Evolutionary conservation across 1,140 invertebrate genomes (phyloP).

Genomic region (Doryteuthis pealeii): DNA sequence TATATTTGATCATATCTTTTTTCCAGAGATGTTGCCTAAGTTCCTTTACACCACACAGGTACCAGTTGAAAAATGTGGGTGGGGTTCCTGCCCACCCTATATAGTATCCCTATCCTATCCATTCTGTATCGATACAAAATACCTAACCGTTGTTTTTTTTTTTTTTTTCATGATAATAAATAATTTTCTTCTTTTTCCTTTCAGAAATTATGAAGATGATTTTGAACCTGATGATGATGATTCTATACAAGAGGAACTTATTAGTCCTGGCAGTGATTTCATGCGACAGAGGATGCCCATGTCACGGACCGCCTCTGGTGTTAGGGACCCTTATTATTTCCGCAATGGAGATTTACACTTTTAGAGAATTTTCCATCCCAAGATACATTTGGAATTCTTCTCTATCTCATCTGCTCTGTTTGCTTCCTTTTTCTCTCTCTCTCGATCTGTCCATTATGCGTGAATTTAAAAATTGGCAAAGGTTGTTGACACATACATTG

Average conservation of each 20-base stretch:
- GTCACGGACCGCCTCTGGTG: conserved; percentile 18
- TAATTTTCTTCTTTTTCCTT: conserved; percentile 22
- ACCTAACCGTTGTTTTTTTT: neutral
- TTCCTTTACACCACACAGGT: no score
- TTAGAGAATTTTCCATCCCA: neutral
- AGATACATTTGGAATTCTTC: no score
- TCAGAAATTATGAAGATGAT: conserved; percentile 57
- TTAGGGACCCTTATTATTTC: neutral
- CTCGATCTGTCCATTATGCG: no score
- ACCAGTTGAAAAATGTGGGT: no score
- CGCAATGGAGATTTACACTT: conserved; percentile 12
- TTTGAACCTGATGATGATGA: conserved; percentile 58
- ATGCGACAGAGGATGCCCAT: conserved; percentile 4
- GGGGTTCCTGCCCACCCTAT: no score
- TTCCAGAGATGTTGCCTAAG: no score
- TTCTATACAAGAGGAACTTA: conserved; percentile 29
- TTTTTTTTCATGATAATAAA: neutral
- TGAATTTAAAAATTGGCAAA: no score
- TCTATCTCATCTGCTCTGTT: no score
- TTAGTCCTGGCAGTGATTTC: conserved; percentile 20
- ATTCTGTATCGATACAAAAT: neutral
- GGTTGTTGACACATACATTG: no score
- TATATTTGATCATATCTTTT: no score
- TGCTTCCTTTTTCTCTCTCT: no score
- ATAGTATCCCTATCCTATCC: no score